Base-by-base conservation (phyloP, 2,888 invertebrate species). In the Ophonus ardosiacus region DNA sequence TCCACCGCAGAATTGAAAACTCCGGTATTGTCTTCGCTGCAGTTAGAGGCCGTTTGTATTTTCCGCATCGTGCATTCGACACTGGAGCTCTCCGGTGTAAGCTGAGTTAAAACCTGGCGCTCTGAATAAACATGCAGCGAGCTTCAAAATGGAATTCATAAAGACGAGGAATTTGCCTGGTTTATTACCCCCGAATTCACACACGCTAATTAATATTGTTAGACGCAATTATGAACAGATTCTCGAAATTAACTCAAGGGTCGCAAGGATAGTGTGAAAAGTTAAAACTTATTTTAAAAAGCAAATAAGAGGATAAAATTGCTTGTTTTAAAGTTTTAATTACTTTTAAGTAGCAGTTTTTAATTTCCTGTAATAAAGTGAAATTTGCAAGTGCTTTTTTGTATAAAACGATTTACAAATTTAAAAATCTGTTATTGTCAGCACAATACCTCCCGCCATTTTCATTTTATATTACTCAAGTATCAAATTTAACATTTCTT, bases 11-110 rank as follows among this genome's bases (percentile, higher is more conserved):
- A 7, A 24, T 31, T 68, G 38, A 38, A 68, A 68, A 68, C 31
- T 68, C 63, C 40, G 38, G 15, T 21, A 43, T 65, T 63, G 81
- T 63, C 65, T 81, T 65, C 13, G 38, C 31, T 59, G 61, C 38
- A 80, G 61, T 80, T 61, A 61, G 17, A 80, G n/a, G 61, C 65
- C 51, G 81, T 81, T 81, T 81, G 51, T 63, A 65, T 81, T 68
- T 81, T 81, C 81, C 81, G 51, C 81, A 51, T 81, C 43, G 21
- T 68, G 81, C 81, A 65, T 43, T 65, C 51, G 56, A 43, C 40
- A 81, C 65, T 21, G 31, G 51, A 51, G 65, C 51, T 56, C 65
- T 81, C 43, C 43, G 43, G 18, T 31, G 79, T 68, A 68, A 68
- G 68, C 68, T 68, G 68, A 68, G n/a, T 38, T 38, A 63, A 63